These are phyloP conservation scores for Orthonychiurus folsomi DNA, from an alignment of 2,888 invertebrate genomes.

Conservation along the genomic window DNA sequence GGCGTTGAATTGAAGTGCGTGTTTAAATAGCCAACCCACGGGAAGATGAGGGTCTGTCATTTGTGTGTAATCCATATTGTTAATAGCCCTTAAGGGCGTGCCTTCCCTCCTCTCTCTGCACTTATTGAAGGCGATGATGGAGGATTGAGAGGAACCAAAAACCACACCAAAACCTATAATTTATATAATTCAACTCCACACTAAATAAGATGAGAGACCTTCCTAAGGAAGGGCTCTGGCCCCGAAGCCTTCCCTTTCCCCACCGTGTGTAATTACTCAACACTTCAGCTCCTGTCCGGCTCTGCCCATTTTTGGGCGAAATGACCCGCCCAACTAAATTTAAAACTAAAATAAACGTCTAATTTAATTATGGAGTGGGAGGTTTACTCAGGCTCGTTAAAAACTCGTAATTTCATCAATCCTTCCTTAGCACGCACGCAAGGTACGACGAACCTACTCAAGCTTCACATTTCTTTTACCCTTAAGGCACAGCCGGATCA, in stretches of 20 bases:
- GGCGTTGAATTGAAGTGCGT: no score
- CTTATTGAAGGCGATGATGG: slow-evolving; percentile 8
- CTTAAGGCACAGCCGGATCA: no score
- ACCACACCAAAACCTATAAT: slow-evolving; percentile 37
- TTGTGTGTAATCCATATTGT: slow-evolving; percentile 26
- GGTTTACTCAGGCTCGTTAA: background rate
- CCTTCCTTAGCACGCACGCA: no score
- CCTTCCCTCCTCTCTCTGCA: slow-evolving; percentile 17
- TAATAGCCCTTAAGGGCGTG: slow-evolving; percentile 40
- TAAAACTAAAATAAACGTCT: background rate
- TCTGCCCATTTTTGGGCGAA: background rate
- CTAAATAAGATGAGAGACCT: background rate
- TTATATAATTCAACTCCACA: slow-evolving; percentile 26
- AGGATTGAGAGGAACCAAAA: slow-evolving; percentile 8
- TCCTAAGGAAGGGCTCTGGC: no score
- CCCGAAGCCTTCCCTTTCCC: background rate
- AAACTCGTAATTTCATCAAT: background rate
- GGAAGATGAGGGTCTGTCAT: no score
- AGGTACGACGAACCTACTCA: no score
- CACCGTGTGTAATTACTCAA: slow-evolving; percentile 1
- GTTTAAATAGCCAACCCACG: no score
- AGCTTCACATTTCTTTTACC: no score
- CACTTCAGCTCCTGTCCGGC: background rate
- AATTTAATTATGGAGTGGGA: background rate
- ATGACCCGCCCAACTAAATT: background rate